Evolutionary conservation across 2,888 invertebrate genomes (phyloP).

Genomic region (Elgonia sp.): DNA sequence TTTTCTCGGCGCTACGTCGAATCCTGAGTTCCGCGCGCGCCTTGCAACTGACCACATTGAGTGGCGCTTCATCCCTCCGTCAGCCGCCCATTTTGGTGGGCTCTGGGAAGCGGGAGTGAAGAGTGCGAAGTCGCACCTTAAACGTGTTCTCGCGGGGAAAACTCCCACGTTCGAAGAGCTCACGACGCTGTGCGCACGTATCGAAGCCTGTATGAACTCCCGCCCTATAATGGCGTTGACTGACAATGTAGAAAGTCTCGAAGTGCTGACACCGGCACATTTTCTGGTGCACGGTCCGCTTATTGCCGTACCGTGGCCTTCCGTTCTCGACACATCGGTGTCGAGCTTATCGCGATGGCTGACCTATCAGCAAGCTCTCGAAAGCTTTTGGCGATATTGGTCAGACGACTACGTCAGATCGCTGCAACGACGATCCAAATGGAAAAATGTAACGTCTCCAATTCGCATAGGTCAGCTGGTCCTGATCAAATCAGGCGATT

Average conservation of each 20-base stretch:
- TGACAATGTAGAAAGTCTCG: neutral
- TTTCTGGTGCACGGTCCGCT: neutral
- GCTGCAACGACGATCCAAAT: neutral
- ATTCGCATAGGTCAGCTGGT: neutral
- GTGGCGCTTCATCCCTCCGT: neutral
- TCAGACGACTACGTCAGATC: neutral
- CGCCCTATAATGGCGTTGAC: neutral
- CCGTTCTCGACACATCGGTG: neutral
- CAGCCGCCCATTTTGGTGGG: neutral
- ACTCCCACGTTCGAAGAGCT: neutral
- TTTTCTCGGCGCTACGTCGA: neutral
- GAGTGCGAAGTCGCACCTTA: neutral
- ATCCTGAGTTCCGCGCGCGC: neutral
- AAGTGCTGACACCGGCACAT: neutral
- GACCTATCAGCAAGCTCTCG: neutral
- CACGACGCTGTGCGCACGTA: neutral
- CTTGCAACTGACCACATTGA: neutral
- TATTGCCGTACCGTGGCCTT: neutral
- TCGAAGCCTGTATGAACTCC: neutral
- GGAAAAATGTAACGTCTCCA: neutral
- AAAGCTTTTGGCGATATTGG: neutral
- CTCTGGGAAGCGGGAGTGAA: neutral
- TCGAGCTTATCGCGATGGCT: neutral
- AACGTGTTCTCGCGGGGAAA: neutral
- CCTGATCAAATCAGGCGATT: neutral